These are phyloP conservation scores for Oligia latruncula DNA, from an alignment of 2,888 invertebrate species.

Conservation along the genomic window DNA sequence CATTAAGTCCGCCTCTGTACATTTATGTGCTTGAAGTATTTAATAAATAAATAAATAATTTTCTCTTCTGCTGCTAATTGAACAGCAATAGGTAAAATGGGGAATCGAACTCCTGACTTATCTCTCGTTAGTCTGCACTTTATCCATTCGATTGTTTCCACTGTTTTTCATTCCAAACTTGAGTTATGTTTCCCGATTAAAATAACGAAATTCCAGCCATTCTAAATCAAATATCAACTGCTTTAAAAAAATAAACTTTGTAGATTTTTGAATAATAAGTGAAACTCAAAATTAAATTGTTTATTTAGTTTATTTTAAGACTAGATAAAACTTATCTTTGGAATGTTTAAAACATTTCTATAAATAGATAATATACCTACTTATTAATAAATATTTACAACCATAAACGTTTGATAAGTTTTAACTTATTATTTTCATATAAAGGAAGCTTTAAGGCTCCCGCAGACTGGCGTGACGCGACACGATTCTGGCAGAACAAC, in stretches of 20 bases:
- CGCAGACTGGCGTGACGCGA: too few species aligned
- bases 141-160: neutral
- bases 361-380: constrained; percentile 47
- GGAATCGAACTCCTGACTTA: too few species aligned
- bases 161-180: neutral
- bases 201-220: neutral
- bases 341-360: constrained; percentile 57
- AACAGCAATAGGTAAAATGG: neutral
- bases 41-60: too few species aligned
- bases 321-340: constrained; percentile 65
- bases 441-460: too few species aligned
- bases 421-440: constrained; percentile 25
- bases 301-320: constrained; percentile 56
- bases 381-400: constrained; percentile 32
- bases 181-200: neutral
- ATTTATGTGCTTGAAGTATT: too few species aligned
- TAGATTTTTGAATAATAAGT: neutral
- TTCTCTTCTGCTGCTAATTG: neutral
- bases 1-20: too few species aligned
- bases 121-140: neutral
- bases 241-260: neutral
- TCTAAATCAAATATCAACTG: too few species aligned
- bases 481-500: too few species aligned
- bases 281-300: constrained; percentile 4
- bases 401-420: constrained; percentile 32